Percentiles rank a stretch among this genome's conserved stretches.
Conservation (phyloP, 2,888 invertebrate genomes). For the Conus canariensis region DNA sequence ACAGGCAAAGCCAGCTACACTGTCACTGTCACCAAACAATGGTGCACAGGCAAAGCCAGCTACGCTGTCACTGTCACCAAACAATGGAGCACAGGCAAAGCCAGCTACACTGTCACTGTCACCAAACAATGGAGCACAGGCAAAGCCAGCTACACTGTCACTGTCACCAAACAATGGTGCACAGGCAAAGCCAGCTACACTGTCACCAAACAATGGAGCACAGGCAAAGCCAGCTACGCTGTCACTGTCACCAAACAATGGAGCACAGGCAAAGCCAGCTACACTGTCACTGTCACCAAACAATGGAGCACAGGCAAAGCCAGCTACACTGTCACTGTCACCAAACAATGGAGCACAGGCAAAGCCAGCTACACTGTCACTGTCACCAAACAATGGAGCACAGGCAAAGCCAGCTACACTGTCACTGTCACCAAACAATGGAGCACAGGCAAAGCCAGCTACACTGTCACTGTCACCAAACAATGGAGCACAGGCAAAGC, state of each 20-base stretch:
- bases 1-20: background rate
- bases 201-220: background rate
- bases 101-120: background rate
- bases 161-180: background rate
- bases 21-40: background rate
- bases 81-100: background rate
- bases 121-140: background rate
- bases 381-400: background rate
- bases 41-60: background rate
- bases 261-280: slow-evolving; percentile 5
- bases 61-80: too few relatives aligned
- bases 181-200: background rate
- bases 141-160: background rate
- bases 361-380: background rate
- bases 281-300: too few relatives aligned
- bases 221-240: background rate
- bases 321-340: background rate
- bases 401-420: background rate
- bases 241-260: background rate
- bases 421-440: background rate
- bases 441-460: slow-evolving; percentile 5
- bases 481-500: background rate
- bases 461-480: too few relatives aligned
- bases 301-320: background rate
- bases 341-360: background rate